Base-by-base conservation (phyloP, 53 echinoderm and acorn worm genomes). In the Hippasteria phrygiana region DNA sequence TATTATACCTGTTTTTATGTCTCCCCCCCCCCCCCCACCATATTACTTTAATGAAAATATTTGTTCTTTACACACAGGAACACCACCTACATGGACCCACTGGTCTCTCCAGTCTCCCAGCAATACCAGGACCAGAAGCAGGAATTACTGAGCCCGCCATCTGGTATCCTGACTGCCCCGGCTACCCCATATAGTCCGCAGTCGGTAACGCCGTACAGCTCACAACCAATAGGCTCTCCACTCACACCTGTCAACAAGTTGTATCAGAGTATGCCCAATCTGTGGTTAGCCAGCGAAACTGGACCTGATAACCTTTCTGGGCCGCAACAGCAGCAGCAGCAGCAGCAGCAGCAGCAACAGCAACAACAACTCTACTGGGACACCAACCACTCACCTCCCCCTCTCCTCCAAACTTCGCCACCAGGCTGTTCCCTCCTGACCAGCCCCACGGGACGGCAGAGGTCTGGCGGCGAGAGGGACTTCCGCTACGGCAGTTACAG, bases 201-300 rank as follows among this genome's bases (percentile, higher is more conserved):
- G 59, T 80, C 90, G 67, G 6, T 56, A 1, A 26, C 79, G 3
- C 40, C 62, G 16, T 26, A 32, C 75, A 75, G 34, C 24, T 51
- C 75, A 48, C 73, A 73, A 26, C 48, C n/a, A n/a, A n/a, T n/a
- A n/a, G n/a, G n/a, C n/a, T 81, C 85, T 1, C 43, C 71, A 14
- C 5, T 62, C 41, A 64, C 81, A 33, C 86, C 87, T 5, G 71
- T 72, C 56, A 88, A 87, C 71, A 93, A 90, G 51, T 77, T 96
- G 24, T 91, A 94, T 56, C 89, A 90, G 36, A 96, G 96, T 80
- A 88, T 96, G 87, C 96, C 96, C 85, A 94, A 94, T 43, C 88
- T 96, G 36, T 95, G 84, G 75, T 63, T 78, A 27, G 73, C 82
- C 2, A 34, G 43, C 16, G 81, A 81, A n/a, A n/a, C n/a, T n/a